Evolutionary conservation across 1,140 invertebrate genomes (phyloP), one percentile per base, ranked within the genome.

Genomic region (Bombus affinis): DNA sequence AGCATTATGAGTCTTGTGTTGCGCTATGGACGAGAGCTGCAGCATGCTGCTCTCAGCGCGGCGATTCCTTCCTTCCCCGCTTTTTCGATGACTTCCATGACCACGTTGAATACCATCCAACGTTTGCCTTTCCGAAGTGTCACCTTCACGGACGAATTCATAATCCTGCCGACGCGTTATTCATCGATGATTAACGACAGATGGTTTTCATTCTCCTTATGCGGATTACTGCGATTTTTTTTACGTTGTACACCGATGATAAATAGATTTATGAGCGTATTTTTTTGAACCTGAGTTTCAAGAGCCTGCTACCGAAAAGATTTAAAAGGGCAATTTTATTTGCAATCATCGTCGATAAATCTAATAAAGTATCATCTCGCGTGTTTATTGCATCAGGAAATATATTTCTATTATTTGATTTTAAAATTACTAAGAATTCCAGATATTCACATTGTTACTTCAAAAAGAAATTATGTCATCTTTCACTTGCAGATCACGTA

Each of bases 31-130:
- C 25, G 25, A 76, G 32, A 59, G 39, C 47, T 18, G 28, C 22
- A n/a, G n/a, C 35, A 32, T 75, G 37, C 15, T 15, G 68, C 39
- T 72, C 66, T 22, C 71, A 39, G 75, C 44, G 59, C 65, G 42
- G 59, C 62, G 65, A 78, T 83, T 86, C 80, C 85, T 86, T 89
- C 83, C 80, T 85, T 89, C 81, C 72, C 62, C 88, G 75, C 66
- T 75, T 88, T 72, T 22, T 70, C 77, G n/a, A 35, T 32, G 22
- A 75, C 32, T 47, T 9, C 42, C 28, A 37, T 28, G 70, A 22
- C 28, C n/a, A 70, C 35, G 9, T 32, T 28, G 8, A 53, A 53
- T 53, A 53, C 28, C n/a, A n/a, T 32, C 5, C 12, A n/a, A 32
- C 62, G 28, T 13, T 15, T 32, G 13, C n/a, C 62, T 65, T 65